Evolutionary conservation across 2,113 vertebrate species (phyloP).

Genomic region (Sus scrofa): DNA sequence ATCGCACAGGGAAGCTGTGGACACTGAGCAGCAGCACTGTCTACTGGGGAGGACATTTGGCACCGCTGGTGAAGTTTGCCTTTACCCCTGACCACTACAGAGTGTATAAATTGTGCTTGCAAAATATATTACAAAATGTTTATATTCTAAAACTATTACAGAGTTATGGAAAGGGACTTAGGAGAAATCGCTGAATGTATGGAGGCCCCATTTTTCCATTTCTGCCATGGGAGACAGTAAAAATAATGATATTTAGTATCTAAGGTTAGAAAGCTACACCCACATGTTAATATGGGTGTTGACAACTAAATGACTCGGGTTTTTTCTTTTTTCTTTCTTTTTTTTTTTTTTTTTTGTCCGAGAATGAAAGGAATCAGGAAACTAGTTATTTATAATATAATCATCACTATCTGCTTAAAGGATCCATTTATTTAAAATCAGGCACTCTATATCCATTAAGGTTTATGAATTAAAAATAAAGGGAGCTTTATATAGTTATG

Average conservation of each 20-base stretch:
- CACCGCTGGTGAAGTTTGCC: not conserved
- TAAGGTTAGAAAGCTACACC: constrained; percentile 77
- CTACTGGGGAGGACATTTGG: not conserved
- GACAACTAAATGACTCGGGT: constrained; percentile 80
- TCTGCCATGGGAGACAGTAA: constrained; percentile 54
- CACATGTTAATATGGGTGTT: constrained; percentile 76
- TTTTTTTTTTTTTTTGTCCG: constrained; percentile 78
- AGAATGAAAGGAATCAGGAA: constrained; percentile 80
- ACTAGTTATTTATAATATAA: constrained; percentile 83
- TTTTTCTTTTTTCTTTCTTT: no score
- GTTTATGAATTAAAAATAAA: constrained; percentile 81
- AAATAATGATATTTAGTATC: constrained; percentile 82
- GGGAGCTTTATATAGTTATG: constrained; percentile 82
- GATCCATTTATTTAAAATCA: constrained; percentile 81
- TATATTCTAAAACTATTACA: constrained; percentile 71
- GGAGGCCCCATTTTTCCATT: constrained; percentile 75
- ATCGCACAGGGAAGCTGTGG: not conserved
- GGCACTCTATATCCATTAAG: constrained; percentile 77
- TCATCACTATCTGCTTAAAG: constrained; percentile 81
- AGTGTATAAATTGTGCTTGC: constrained; percentile 71
- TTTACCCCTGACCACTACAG: constrained; percentile 48
- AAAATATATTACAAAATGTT: constrained; percentile 68
- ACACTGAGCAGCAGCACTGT: not conserved
- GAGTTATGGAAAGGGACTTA: constrained; percentile 67
- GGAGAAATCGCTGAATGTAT: constrained; percentile 74